Percentiles rank a stretch among this genome's conserved stretches.
Evolutionary conservation across 2,888 invertebrate genomes (phyloP).

Genomic region (Ephialtes manifestator): DNA sequence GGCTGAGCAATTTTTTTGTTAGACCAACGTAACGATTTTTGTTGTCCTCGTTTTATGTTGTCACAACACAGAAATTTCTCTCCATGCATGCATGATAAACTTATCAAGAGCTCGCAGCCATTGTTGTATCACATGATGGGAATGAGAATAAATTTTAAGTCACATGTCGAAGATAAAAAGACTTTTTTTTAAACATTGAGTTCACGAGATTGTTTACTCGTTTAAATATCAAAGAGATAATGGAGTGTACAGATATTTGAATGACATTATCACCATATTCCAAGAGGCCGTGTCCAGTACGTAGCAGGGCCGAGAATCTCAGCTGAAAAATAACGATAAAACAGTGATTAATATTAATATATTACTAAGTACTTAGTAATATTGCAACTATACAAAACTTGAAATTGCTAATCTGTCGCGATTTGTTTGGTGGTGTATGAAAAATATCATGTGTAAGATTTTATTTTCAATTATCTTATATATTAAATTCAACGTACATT

Average conservation of each 20-base stretch:
- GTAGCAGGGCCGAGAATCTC: not conserved
- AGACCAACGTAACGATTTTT: no score
- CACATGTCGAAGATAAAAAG: not conserved
- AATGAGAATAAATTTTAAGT: not conserved
- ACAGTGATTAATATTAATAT: not conserved
- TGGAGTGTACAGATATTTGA: constrained; percentile 1
- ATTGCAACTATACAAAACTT: not conserved
- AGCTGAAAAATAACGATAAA: constrained; percentile 9
- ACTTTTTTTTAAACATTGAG: constrained; percentile 4
- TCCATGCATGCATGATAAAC: not conserved
- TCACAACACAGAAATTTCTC: no score
- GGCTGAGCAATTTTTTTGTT: no score
- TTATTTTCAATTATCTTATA: no score
- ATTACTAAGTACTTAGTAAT: not conserved
- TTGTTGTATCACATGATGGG: not conserved
- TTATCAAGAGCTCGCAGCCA: not conserved
- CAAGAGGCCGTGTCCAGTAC: not conserved
- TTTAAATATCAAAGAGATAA: constrained; percentile 11
- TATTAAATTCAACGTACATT: no score
- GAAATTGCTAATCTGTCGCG: no score
- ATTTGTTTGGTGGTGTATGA: no score
- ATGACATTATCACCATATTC: not conserved
- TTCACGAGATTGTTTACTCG: not conserved
- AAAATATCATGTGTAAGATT: no score
- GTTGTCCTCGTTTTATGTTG: no score